phyloP scores from a whole-genome alignment of 2,888 invertebrate species.

The Apodemia duryi region DNA sequence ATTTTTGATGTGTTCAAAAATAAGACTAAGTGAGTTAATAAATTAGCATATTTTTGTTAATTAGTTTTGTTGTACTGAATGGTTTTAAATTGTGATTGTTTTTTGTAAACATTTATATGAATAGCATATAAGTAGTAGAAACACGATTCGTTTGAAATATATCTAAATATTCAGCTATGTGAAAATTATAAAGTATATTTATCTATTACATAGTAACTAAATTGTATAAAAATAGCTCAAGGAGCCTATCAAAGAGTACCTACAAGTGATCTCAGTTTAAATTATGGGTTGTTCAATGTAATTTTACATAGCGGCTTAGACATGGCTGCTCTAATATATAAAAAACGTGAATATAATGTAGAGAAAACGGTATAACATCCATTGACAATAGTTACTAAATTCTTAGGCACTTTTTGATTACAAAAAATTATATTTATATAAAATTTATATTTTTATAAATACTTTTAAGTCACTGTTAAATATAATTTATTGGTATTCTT shows the following conservation, averaged over 20 bases:
- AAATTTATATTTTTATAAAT: too few species aligned
- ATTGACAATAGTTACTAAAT: neutral
- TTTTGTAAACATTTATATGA: constrained; percentile 11
- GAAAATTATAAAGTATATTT: constrained; percentile 4
- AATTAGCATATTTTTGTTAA: constrained; percentile 16
- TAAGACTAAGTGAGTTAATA: constrained; percentile 10
- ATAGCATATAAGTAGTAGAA: neutral
- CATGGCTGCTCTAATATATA: neutral
- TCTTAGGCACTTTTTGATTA: neutral
- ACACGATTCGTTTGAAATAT: neutral
- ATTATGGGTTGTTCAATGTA: neutral
- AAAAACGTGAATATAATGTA: neutral
- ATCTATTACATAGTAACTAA: constrained; percentile 8
- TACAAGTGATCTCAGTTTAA: constrained; percentile 6
- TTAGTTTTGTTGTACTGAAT: constrained; percentile 13
- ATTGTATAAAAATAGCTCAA: neutral
- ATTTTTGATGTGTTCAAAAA: constrained; percentile 13
- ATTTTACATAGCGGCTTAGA: neutral
- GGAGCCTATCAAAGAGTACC: constrained; percentile 11
- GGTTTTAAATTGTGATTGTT: constrained; percentile 13
- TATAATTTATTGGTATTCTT: too few species aligned
- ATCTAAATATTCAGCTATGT: constrained; percentile 1
- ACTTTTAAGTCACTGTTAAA: too few species aligned
- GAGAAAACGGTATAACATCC: neutral
- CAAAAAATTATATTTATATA: too few species aligned